Evolutionary conservation across 2,888 invertebrate genomes (phyloP), one percentile per base, ranked within the genome.

Genomic region (Boloria euphrosyne): DNA sequence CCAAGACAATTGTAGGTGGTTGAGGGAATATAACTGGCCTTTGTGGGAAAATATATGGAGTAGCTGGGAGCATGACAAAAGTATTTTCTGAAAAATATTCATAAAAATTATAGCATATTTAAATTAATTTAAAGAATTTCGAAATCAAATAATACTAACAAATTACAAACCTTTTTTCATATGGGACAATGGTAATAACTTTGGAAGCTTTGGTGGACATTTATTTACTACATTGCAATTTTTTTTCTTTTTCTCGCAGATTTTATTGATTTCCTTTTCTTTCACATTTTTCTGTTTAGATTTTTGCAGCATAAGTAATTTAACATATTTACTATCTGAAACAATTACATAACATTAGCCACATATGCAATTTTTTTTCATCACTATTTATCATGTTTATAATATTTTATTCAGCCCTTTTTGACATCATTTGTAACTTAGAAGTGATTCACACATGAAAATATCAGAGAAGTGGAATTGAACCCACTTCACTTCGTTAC

Each of bases 21-120:
- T 83, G 82, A 58, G 91, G 91, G 63, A 90, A 83, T 31, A 92
- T 74, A 50, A 91, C 73, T 63, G 87, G 89, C 74, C 90, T 83
- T 74, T 87, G 92, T n/a, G 90, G 90, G 62, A 91, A 86, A 50
- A 92, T 79, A 68, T 90, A 92, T 73, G 91, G 90, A 50, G 89
- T 72, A 50, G 90, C 90, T 64, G 92, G 90, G 46, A 92, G 72
- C 65, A 92, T 88, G 3, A 91, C 86, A 74, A 90, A 81, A 51
- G 91, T 86, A 71, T 84, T 89, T 76, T 91, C 90, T 75, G 84
- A 86, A 91, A 71, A 71, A 72, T 51, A 58, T 63, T n/a, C 2
- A 47, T 17, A 38, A 52, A n/a, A 14, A 38, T 5, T 49, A 14
- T 49, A 7, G 16, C 47, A 49, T 49, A 49, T 22, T 10, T n/a